phyloP scores from a whole-genome alignment of 2,888 invertebrate species.

The Hirtodrosophila alboralis region DNA sequence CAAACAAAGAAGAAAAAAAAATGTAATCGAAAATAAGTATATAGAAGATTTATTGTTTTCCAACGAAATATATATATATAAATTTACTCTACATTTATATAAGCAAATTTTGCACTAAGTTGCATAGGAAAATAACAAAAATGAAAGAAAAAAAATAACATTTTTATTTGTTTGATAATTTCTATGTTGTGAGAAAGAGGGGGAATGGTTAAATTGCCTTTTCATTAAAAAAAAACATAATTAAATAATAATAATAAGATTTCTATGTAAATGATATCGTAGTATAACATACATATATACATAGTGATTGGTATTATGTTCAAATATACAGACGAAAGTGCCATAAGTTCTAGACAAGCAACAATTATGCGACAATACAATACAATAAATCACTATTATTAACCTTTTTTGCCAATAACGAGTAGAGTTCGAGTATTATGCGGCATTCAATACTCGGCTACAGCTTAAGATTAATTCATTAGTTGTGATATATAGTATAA shows the following conservation, averaged over 20 bases:
- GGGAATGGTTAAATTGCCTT: conserved; percentile 19
- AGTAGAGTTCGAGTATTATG: too few relatives aligned
- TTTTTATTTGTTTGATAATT: conserved; percentile 13
- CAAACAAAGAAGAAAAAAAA: conserved; percentile 6
- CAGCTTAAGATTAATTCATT: conserved; percentile 7
- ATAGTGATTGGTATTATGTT: conserved; percentile 36
- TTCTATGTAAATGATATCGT: conserved; percentile 35
- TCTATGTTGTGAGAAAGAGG: conserved; percentile 13
- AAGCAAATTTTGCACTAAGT: conserved; percentile 8
- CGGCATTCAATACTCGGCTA: conserved; percentile 14
- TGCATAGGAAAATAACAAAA: background rate
- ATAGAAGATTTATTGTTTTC: background rate
- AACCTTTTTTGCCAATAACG: conserved; percentile 6
- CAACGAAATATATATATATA: conserved; percentile 5
- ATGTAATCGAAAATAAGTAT: conserved; percentile 5
- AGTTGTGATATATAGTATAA: background rate
- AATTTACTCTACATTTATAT: conserved; percentile 9
- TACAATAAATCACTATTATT: conserved; percentile 8
- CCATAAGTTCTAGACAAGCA: conserved; percentile 39
- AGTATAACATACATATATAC: conserved; percentile 55
- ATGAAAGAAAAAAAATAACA: conserved; percentile 7
- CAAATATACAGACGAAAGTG: conserved; percentile 26
- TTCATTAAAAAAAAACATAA: conserved; percentile 3
- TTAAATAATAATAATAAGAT: conserved; percentile 6
- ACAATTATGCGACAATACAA: conserved; percentile 23